Percentiles rank a stretch among this genome's conserved stretches.
Evolutionary conservation across 2,797 vertebrate species (phyloP).

Genomic region (Anguilla megastoma): DNA sequence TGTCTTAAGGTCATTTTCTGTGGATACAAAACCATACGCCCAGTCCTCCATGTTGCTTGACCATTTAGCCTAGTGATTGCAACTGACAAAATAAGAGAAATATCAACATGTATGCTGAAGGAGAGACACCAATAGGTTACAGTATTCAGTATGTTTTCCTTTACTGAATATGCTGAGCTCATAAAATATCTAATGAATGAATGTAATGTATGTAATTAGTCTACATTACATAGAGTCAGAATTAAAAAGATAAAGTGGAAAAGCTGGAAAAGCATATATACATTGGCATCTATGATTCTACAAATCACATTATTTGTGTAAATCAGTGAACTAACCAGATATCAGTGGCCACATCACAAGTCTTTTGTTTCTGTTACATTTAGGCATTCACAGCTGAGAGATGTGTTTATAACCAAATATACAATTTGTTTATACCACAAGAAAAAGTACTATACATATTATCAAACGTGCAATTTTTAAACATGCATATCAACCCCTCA

Average conservation of each 20-base stretch:
- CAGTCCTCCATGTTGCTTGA: neutral
- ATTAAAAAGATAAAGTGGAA: neutral
- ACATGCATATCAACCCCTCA: neutral
- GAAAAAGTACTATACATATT: neutral
- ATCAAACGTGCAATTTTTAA: neutral
- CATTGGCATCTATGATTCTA: neutral
- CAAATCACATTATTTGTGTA: neutral
- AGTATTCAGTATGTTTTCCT: neutral
- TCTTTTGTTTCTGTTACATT: neutral
- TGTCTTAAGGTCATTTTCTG: conserved; percentile 24
- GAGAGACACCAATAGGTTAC: neutral
- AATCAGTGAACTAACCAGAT: neutral
- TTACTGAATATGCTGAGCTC: neutral
- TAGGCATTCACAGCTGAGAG: neutral
- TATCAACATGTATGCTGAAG: neutral
- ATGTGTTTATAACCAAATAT: neutral
- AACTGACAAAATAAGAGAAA: neutral
- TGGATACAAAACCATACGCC: neutral
- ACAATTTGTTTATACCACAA: neutral
- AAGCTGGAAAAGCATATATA: neutral
- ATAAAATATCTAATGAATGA: neutral
- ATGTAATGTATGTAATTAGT: neutral
- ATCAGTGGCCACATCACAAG: neutral
- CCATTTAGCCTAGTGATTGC: neutral
- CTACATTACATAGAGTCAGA: neutral